Conservation (phyloP, 2,888 invertebrate genomes). For the Rhagophthalmus giganteus region DNA sequence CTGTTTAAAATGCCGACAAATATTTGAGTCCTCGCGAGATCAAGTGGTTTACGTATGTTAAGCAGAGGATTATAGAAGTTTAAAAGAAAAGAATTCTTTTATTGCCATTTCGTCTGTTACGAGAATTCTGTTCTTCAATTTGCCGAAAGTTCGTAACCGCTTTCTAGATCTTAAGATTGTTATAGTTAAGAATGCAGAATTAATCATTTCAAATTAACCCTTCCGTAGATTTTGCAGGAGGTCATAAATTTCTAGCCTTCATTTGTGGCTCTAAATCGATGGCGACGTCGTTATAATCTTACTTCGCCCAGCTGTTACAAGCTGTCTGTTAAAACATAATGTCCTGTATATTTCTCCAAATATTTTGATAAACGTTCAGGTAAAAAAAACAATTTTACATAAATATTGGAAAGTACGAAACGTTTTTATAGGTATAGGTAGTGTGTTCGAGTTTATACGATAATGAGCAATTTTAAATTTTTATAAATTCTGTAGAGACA, state of each 20-base stretch:
- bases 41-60: slow-evolving; percentile 48
- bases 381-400: no score
- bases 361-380: no score
- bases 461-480: no score
- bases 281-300: slow-evolving; percentile 43
- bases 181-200: slow-evolving; percentile 45
- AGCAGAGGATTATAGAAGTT: slow-evolving; percentile 43
- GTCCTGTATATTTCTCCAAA: background rate
- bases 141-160: slow-evolving; percentile 6
- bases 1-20: slow-evolving; percentile 49
- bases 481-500: no score
- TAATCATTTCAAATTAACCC: slow-evolving; percentile 56
- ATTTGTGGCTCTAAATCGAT: slow-evolving; percentile 52
- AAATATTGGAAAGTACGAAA: no score
- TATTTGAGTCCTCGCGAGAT: slow-evolving; percentile 48
- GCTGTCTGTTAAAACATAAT: slow-evolving; percentile 2
- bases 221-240: slow-evolving; percentile 54
- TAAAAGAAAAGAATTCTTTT: slow-evolving; percentile 28
- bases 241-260: slow-evolving; percentile 55
- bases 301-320: slow-evolving; percentile 50
- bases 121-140: slow-evolving; percentile 1
- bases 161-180: slow-evolving; percentile 18
- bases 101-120: slow-evolving; percentile 13
- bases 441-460: no score
- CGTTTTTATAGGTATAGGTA: no score